phyloP scores from a whole-genome alignment of 2,888 invertebrate genomes.

The Abrostola tripartita region DNA sequence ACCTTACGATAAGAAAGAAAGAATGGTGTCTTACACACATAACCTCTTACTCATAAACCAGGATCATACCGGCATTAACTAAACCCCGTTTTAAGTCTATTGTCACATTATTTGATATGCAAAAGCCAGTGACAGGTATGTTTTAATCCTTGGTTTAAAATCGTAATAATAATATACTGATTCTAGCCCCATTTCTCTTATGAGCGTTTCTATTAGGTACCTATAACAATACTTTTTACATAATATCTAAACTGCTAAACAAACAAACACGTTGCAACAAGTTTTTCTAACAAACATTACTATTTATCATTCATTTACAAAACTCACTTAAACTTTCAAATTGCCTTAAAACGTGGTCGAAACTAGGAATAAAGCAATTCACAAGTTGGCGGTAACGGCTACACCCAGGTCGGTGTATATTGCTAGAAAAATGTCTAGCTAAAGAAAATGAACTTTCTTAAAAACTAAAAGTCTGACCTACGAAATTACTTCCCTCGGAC shows the following conservation, averaged over 20 bases:
- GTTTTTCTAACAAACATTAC: slow-evolving; percentile 5
- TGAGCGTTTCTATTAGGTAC: too few species aligned
- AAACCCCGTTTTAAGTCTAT: too few species aligned
- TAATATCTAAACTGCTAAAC: not conserved
- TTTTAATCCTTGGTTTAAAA: too few species aligned
- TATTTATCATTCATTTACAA: slow-evolving; percentile 40
- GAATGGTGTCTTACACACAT: too few species aligned
- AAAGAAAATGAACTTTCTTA: slow-evolving; percentile 86
- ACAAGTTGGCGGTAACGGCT: slow-evolving; percentile 52
- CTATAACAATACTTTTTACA: too few species aligned
- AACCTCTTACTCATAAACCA: too few species aligned
- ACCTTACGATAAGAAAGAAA: too few species aligned
- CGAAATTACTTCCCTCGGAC: slow-evolving; percentile 87
- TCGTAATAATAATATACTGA: too few species aligned
- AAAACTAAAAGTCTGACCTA: slow-evolving; percentile 88
- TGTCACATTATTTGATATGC: too few species aligned
- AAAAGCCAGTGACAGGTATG: too few species aligned
- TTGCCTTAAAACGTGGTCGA: slow-evolving; percentile 45
- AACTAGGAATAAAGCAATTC: slow-evolving; percentile 57
- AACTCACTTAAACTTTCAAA: slow-evolving; percentile 58
- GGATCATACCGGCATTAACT: too few species aligned
- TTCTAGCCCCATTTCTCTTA: too few species aligned
- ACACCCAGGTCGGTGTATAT: slow-evolving; percentile 67
- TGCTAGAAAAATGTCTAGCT: slow-evolving; percentile 78
- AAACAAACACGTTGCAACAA: not conserved